These are phyloP conservation scores for Manis pentadactyla DNA, from an alignment of 2,797 vertebrate species.

Conservation along the genomic window DNA sequence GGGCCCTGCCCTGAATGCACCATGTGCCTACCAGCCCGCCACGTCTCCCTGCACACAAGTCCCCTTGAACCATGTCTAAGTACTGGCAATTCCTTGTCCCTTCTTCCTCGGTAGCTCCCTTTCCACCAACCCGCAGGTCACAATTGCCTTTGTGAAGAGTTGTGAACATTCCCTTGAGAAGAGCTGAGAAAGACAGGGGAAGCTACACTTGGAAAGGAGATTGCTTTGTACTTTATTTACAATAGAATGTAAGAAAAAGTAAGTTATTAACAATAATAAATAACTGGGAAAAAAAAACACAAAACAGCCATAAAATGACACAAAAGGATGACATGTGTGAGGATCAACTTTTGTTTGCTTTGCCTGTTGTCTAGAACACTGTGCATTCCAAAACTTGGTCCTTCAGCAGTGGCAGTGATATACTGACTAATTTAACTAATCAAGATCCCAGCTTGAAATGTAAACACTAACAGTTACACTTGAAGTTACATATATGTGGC, in stretches of 20 bases:
- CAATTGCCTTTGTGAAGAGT: background rate
- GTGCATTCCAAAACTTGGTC: conserved; percentile 89
- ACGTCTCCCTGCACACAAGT: background rate
- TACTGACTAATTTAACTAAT: conserved; percentile 70
- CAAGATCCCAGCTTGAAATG: conserved; percentile 71
- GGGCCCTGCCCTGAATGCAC: background rate
- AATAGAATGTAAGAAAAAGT: conserved; percentile 91
- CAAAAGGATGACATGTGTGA: conserved; percentile 83
- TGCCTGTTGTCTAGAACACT: conserved; percentile 76
- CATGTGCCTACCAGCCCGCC: background rate
- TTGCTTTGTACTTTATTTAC: conserved; percentile 96
- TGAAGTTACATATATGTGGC: conserved; percentile 65
- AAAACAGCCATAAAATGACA: conserved; percentile 87
- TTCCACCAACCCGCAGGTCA: background rate
- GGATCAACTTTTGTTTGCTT: conserved; percentile 80
- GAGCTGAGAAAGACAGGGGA: background rate
- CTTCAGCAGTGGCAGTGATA: conserved; percentile 82
- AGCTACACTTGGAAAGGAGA: conserved; percentile 86
- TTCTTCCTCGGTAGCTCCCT: background rate
- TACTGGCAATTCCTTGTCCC: fast-evolving
- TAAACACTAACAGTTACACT: conserved; percentile 66
- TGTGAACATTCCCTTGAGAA: background rate
- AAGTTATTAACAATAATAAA: conserved; percentile 93
- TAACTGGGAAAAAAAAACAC: conserved; percentile 88
- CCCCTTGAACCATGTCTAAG: background rate